These are phyloP conservation scores for Gasterosteus aculeatus DNA, from an alignment of 2,113 vertebrate species.

Conservation along the genomic window DNA sequence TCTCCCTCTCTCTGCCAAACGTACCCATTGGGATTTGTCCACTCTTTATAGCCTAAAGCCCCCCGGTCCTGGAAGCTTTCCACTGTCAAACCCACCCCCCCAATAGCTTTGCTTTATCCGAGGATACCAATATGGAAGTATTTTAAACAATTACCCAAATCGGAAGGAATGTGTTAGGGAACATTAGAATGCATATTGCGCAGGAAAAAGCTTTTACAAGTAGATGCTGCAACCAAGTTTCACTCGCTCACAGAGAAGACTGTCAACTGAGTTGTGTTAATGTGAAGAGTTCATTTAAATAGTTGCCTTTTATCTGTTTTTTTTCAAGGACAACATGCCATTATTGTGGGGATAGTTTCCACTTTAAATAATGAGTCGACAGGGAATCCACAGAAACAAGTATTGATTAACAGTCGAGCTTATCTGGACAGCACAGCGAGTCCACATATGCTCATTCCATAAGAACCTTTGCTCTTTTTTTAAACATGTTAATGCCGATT, in stretches of 20 bases:
- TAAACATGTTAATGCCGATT: background rate
- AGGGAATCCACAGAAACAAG: background rate
- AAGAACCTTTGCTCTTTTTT: background rate
- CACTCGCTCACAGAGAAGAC: background rate
- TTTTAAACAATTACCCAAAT: background rate
- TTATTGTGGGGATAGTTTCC: background rate
- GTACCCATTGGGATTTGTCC: constrained; percentile 15
- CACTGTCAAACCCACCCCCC: constrained; percentile 33
- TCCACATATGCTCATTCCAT: background rate
- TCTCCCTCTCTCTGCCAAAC: constrained; percentile 25
- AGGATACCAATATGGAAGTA: constrained; percentile 1
- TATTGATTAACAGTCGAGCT: constrained; percentile 22
- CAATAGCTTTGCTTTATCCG: constrained; percentile 30
- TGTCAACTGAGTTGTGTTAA: background rate
- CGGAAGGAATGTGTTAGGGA: background rate
- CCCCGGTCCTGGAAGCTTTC: constrained; percentile 3
- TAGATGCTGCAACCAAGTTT: background rate
- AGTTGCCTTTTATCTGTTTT: background rate
- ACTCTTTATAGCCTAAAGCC: constrained; percentile 41
- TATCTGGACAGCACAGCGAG: background rate
- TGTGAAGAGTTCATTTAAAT: background rate
- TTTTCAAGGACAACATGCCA: background rate
- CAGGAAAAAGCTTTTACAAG: background rate
- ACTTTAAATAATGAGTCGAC: background rate
- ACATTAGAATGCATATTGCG: background rate